phyloP scores from a whole-genome alignment of 2,113 vertebrate genomes.

The Sialia sialis region DNA sequence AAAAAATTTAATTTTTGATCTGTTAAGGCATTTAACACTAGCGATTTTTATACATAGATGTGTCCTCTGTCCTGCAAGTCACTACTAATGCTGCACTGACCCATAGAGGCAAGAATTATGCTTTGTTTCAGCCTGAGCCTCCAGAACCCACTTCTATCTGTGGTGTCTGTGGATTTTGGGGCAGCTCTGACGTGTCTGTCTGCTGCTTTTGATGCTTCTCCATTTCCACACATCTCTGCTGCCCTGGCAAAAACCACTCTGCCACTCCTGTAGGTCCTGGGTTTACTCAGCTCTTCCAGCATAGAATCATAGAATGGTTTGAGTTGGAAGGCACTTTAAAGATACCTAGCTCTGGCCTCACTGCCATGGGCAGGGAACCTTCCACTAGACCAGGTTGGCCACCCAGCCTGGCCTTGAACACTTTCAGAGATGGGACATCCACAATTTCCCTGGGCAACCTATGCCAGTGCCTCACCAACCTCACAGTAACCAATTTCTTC shows the following conservation, averaged over 20 bases:
- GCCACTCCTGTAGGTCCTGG: background rate
- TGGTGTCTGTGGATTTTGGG: background rate
- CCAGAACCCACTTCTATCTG: background rate
- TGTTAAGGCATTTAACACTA: background rate
- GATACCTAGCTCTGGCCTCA: background rate
- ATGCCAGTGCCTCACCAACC: background rate
- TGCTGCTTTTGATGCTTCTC: rapidly evolving
- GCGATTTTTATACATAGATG: rapidly evolving
- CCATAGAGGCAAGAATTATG: background rate
- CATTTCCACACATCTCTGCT: background rate
- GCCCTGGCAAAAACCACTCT: background rate
- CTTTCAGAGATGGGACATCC: background rate
- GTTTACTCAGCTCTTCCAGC: background rate
- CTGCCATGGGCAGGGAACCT: background rate
- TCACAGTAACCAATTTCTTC: background rate
- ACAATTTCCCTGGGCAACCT: background rate
- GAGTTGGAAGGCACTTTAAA: background rate
- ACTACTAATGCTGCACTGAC: background rate
- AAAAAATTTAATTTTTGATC: background rate
- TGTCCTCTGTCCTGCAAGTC: background rate
- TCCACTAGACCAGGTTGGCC: background rate
- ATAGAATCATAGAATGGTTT: background rate
- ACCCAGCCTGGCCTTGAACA: background rate
- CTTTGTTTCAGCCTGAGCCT: background rate
- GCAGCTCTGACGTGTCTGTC: no score